A percentile compares a stretch with the other conserved stretches of the same genome.
Conservation (phyloP, 1,140 invertebrate genomes). For the Drosophila ironensis region DNA sequence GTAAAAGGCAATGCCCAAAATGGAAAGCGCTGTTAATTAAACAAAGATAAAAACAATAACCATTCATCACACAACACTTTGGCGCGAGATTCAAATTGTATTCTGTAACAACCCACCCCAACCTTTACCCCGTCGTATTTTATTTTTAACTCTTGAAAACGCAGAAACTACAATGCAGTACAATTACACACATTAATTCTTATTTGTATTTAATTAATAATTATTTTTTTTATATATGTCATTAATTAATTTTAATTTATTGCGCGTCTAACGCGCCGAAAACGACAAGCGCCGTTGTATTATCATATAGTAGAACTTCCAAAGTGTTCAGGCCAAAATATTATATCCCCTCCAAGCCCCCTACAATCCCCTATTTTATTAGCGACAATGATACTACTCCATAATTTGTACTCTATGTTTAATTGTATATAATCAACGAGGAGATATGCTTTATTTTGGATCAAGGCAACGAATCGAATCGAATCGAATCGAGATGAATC, state of each 20-base stretch:
- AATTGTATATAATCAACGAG: conserved; percentile 47
- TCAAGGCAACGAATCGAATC: neutral
- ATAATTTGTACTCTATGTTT: conserved; percentile 25
- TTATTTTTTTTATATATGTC: conserved; percentile 11
- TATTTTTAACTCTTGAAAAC: conserved; percentile 43
- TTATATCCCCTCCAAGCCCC: too few relatives aligned
- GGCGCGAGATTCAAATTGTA: conserved; percentile 24
- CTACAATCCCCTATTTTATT: too few relatives aligned
- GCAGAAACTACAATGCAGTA: conserved; percentile 69
- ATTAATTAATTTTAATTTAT: conserved; percentile 41
- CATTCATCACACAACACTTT: conserved; percentile 1
- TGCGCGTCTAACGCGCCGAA: conserved; percentile 50
- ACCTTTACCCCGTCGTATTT: conserved; percentile 19
- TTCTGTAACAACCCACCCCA: conserved; percentile 18
- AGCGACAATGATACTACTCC: neutral
- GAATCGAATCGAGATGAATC: conserved; percentile 37
- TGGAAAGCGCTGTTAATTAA: conserved; percentile 53
- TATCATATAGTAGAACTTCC: conserved; percentile 69
- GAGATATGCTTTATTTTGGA: conserved; percentile 10
- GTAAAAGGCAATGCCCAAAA: conserved; percentile 34
- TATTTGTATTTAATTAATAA: conserved; percentile 29
- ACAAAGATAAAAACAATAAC: conserved; percentile 5
- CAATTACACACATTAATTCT: conserved; percentile 50
- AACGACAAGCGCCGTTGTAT: conserved; percentile 42
- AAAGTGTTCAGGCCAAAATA: conserved; percentile 78